Percentiles rank a stretch among this genome's conserved stretches.
Evolutionary conservation across 2,113 vertebrate genomes (phyloP).

Genomic region (Thinocorus orbignyianus): DNA sequence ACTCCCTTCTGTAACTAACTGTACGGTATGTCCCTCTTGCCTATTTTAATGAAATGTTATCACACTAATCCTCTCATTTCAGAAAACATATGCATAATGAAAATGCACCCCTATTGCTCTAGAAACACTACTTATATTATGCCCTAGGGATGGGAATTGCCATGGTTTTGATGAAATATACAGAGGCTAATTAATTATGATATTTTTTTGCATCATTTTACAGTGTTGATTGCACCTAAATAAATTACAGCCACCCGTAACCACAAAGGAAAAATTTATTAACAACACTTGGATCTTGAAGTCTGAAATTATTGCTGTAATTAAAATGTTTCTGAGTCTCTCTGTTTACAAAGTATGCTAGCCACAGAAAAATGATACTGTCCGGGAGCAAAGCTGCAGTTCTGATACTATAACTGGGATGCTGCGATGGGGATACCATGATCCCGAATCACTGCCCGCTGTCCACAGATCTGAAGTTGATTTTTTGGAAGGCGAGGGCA

Average conservation of each 20-base stretch:
- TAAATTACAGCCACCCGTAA: background rate
- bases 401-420: background rate
- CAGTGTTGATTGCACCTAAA: background rate
- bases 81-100: constrained; percentile 43
- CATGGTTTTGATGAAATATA: background rate
- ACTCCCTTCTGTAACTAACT: background rate
- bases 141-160: background rate
- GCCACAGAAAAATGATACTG: background rate
- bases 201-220: constrained; percentile 13
- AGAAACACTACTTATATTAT: background rate
- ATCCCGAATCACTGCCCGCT: background rate
- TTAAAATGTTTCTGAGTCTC: background rate
- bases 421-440: background rate
- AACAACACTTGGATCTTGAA: background rate
- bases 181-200: constrained; percentile 9
- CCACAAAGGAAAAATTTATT: background rate
- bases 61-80: background rate
- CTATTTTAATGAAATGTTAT: constrained; percentile 21
- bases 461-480: background rate
- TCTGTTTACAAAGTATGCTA: background rate
- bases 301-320: background rate
- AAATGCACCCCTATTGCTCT: background rate
- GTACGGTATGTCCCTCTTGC: background rate
- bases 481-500: background rate
- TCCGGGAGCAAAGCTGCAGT: background rate